A percentile compares a stretch with the other conserved stretches of the same genome.
Evolutionary conservation across 2,797 vertebrate species (phyloP).

Genomic region (Acanthornis magna): DNA sequence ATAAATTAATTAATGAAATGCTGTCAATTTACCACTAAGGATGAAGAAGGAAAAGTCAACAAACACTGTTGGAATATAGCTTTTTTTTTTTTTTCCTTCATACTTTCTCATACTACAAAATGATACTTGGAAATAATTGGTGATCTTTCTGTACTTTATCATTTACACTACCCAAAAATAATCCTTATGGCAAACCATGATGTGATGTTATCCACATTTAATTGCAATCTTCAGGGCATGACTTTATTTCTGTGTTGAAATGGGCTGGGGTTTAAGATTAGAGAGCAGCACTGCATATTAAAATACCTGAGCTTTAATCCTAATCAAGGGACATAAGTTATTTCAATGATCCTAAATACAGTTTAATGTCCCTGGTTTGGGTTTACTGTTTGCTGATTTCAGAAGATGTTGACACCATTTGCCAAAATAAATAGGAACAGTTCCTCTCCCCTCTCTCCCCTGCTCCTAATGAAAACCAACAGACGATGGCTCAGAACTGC

Average conservation of each 20-base stretch:
- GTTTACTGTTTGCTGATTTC: neutral
- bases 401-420: neutral
- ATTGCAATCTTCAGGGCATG: neutral
- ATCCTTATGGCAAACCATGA: neutral
- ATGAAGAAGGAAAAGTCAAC: neutral
- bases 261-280: neutral
- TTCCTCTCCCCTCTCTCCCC: neutral
- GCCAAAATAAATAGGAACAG: neutral
- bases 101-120: neutral
- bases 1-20: neutral
- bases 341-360: neutral
- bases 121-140: neutral
- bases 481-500: neutral
- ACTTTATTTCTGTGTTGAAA: neutral
- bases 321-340: neutral
- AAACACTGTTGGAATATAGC: neutral
- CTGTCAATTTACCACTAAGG: neutral
- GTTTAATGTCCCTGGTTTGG: neutral
- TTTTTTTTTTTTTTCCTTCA: neutral
- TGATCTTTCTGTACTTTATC: neutral
- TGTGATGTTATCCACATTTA: neutral
- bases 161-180: neutral
- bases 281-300: neutral
- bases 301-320: neutral
- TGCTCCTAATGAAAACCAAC: neutral